Evolutionary conservation across 2,888 invertebrate species (phyloP), one percentile per base, ranked within the genome.

Genomic region (Pogonocherus hispidulus): DNA sequence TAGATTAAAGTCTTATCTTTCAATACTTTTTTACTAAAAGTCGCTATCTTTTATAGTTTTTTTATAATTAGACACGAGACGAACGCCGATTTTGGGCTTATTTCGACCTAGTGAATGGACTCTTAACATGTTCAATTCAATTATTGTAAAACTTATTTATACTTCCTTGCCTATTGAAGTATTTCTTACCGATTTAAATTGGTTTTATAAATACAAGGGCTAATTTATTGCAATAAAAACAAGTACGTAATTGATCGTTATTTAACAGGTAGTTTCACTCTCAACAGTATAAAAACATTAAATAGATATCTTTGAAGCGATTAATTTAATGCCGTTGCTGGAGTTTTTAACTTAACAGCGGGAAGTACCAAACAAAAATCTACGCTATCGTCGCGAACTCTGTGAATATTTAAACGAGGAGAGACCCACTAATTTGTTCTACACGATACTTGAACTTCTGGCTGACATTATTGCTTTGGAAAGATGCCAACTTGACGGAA

Each of bases 381-480:
- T 69, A 68, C 74, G 69, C 67, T 75, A 76, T 74, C 68, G 71
- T 69, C 56, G 75, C n/a, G 77, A 81, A 81, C 76, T 81, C 80
- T 78, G 75, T 80, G 81, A 80, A 81, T 81, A 82, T 82, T 82
- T 80, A 81, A 82, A 77, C 66, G 76, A 79, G 73, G 77, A 77
- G 78, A 75, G 79, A 78, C 75, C 80, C 80, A 81, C 81, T 82
- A 82, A 83, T 83, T 83, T 82, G 82, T 82, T 82, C 81, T 78
- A 81, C 80, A 82, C 79, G 81, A 79, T 81, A 81, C 78, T 81
- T 81, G 81, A 81, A 81, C 80, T 81, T 80, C 79, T 81, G 80
- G 76, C 76, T 77, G 79, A 79, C 81, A 80, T 82, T 82, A 83
- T 81, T 83, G 79, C 81, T 74, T 79, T 84, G 84, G 83, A 80